Base-by-base conservation (phyloP, 2,113 vertebrate genomes). In the Turdus rufiventris region DNA sequence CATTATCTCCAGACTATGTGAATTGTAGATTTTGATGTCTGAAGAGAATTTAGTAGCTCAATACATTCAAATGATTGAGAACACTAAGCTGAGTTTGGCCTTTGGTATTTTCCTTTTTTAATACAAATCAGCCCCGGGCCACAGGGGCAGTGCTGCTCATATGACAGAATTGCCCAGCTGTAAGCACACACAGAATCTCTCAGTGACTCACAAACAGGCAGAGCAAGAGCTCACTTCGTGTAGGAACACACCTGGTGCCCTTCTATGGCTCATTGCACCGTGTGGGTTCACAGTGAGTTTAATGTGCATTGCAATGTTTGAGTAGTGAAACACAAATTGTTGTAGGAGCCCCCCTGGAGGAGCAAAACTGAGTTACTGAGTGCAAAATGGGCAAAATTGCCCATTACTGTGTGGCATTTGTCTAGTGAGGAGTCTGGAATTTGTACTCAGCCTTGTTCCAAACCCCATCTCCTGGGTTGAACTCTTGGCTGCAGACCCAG, bases 241-340 rank as follows among this genome's bases (percentile, higher is more conserved):
- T 18, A 4, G 47, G 25, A 86, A 3, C 25, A 34, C 54, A 53
- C 23, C 42, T 12, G 8, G 11, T 84, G 28, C 68, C 38, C 7
- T 70, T 50, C 63, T 38, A 0, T 20, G 20, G 10, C 61, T 91
- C 38, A 14, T 8, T 54, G 68, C 25, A 13, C 51, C 33, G 0
- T 6, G 12, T 45, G 40, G 19, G 21, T 31, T 70, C 56, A 45
- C 31, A 11, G 28, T 50, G 42, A 24, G 23, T 74, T 91, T 66
- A 57, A 73, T 5, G 1, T 33, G 14, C 2, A 0, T 25, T 57
- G 42, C 18, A 57, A 77, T 4, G 2, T 57, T 70, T 61, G 54
- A 70, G 38, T 20, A 65, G 34, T 19, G 79, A 73, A 91, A 28
- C 25, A 73, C 5, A 36, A 42, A 5, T 38, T 82, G 36, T n/a